These are phyloP conservation scores for Drosophila lacicola DNA, from an alignment of 2,888 invertebrate species.

Conservation along the genomic window DNA sequence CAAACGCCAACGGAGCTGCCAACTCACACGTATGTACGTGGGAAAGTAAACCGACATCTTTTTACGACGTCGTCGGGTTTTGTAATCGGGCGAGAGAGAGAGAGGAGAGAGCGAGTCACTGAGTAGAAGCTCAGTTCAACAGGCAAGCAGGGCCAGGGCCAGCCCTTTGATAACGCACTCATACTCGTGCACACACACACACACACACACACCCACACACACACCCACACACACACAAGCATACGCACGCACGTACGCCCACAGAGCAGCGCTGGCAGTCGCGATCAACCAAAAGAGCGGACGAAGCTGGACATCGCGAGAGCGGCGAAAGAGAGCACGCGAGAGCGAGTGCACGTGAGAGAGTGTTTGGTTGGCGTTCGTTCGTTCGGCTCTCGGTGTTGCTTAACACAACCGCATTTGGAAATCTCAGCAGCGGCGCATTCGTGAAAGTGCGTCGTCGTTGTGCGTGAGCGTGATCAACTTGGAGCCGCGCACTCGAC, in stretches of 20 bases:
- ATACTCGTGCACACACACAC: conserved; percentile 11
- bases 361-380: conserved; percentile 19
- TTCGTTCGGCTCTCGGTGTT: conserved; percentile 34
- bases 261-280: conserved; percentile 22
- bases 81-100: conserved; percentile 62
- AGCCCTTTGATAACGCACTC: conserved; percentile 71
- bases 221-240: conserved; percentile 7
- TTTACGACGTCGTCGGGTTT: conserved; percentile 67
- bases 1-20: conserved; percentile 46
- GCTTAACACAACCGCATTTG: conserved; percentile 57
- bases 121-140: conserved; percentile 34
- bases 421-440: conserved; percentile 52
- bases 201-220: neutral
- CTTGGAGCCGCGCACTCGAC: conserved; percentile 17
- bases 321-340: conserved; percentile 16
- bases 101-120: conserved; percentile 15
- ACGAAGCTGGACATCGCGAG: conserved; percentile 26
- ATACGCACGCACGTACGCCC: conserved; percentile 19
- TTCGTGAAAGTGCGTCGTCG: conserved; percentile 67
- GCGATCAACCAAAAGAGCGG: conserved; percentile 31
- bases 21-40: conserved; percentile 61
- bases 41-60: conserved; percentile 80
- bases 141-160: conserved; percentile 48
- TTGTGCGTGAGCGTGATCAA: conserved; percentile 45
- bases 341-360: conserved; percentile 25